phyloP scores from a whole-genome alignment of 2,113 vertebrate species.

The Labrus mixtus region DNA sequence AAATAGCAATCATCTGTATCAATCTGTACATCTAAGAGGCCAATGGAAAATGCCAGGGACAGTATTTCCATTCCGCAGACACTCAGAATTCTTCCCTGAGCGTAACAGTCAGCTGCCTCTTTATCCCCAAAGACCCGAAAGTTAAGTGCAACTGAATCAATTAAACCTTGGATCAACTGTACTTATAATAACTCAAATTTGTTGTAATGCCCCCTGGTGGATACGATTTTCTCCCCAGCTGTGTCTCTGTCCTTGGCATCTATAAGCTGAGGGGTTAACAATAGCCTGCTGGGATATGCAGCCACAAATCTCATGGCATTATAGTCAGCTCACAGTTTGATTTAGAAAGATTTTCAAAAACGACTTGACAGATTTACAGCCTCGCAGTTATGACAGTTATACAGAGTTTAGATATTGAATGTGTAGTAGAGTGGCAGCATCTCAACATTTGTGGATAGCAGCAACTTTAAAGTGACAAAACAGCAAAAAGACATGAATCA shows the following conservation, averaged over 20 bases:
- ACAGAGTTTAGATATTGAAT: not conserved
- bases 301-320: slow-evolving; percentile 47
- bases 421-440: not conserved
- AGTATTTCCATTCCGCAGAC: slow-evolving; percentile 24
- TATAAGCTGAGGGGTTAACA: slow-evolving; percentile 33
- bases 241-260: slow-evolving; percentile 17
- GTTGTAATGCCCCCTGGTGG: slow-evolving; percentile 10
- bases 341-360: slow-evolving; percentile 53
- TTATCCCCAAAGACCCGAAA: not conserved
- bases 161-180: not conserved
- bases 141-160: not conserved
- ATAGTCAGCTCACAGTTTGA: slow-evolving; percentile 40
- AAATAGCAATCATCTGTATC: slow-evolving; percentile 39
- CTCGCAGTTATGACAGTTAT: slow-evolving; percentile 55
- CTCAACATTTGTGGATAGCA: not conserved
- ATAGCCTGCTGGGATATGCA: slow-evolving; percentile 36
- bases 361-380: slow-evolving; percentile 60
- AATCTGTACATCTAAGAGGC: slow-evolving; percentile 36
- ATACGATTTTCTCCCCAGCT: slow-evolving; percentile 3
- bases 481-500: not conserved
- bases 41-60: slow-evolving; percentile 62
- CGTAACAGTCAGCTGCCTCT: slow-evolving; percentile 5
- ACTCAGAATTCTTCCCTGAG: slow-evolving; percentile 28
- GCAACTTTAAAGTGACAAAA: not conserved
- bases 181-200: not conserved